These are phyloP conservation scores for Rachycentron canadum DNA, from an alignment of 2,797 vertebrate species.

Conservation along the genomic window DNA sequence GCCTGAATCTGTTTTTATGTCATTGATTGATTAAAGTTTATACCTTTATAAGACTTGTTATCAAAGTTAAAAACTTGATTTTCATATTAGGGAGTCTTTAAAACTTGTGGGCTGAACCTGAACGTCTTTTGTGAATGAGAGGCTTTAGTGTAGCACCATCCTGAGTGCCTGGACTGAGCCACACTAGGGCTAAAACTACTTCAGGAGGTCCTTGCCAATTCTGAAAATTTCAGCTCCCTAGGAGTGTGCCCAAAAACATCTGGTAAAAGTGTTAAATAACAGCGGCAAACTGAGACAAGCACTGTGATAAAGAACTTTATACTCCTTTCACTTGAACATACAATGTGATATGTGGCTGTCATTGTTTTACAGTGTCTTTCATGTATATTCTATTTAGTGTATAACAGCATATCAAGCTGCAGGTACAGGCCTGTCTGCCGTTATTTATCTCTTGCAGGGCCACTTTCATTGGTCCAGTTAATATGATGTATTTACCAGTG, in stretches of 20 bases:
- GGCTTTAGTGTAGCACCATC: not conserved
- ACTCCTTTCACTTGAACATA: not conserved
- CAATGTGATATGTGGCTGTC: slow-evolving; percentile 17
- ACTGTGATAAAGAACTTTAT: not conserved
- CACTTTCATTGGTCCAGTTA: slow-evolving; percentile 40
- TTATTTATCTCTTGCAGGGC: slow-evolving; percentile 43
- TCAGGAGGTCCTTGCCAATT: not conserved
- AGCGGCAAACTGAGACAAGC: not conserved
- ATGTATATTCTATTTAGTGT: not conserved
- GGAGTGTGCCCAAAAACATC: slow-evolving; percentile 1
- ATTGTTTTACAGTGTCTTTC: slow-evolving; percentile 1
- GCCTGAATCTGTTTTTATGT: too few relatives aligned
- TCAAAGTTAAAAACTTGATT: too few relatives aligned
- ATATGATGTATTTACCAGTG: slow-evolving; percentile 53
- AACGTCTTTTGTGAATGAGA: not conserved
- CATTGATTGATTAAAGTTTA: too few relatives aligned
- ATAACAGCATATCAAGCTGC: slow-evolving; percentile 27
- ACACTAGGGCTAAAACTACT: not conserved
- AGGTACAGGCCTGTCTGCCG: not conserved
- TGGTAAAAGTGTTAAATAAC: slow-evolving; percentile 9
- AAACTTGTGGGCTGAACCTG: not conserved
- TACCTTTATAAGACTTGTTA: too few relatives aligned
- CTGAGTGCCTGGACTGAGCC: not conserved
- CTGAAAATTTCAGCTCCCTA: not conserved
- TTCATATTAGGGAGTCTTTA: too few relatives aligned